Base-by-base conservation (phyloP, 2,113 vertebrate genomes). In the Apodemus sylvaticus region DNA sequence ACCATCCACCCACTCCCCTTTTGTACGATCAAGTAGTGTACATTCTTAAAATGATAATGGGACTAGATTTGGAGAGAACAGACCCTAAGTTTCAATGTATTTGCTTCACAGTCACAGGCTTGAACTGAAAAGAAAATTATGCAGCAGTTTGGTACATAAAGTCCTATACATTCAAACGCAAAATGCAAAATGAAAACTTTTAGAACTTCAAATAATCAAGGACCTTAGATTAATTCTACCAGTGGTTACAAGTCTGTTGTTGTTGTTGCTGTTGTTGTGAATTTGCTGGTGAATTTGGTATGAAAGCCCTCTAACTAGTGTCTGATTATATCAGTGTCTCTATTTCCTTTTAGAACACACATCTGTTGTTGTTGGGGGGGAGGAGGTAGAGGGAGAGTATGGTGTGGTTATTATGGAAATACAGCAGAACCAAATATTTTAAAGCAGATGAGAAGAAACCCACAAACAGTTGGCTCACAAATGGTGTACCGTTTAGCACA, bases 11-110 rank as follows among this genome's bases (percentile, higher is more conserved):
- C 0, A 34, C 78, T 71, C 34, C 20, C 64, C 12, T 94, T 96
- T 97, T 95, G 96, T 96, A n/a, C 76, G 93, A 90, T 89, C 81
- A 90, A 95, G 86, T n/a, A 81, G 86, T 71, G 51, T 22, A 62
- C 97, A 96, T 98, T 97, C 95, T 98, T 86, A 94, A 97, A 98
- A 97, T 51, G 55, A 97, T 96, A 97, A 97, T 95, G 96, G 94
- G 79, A 91, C 96, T 94, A 96, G 96, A 97, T 97, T 95, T 97
- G 96, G 95, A 96, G 93, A 95, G 94, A 96, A 97, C 89, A 2
- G 96, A 20, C 94, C 93, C 83, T 92, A 91, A 92, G 92, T 94
- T 98, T 94, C 95, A 96, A 97, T 97, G 96, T 97, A 94, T 97
- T 96, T 97, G 96, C 97, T 97, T 97, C 97, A 93, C 95, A 96